Conservation (phyloP, 2,797 vertebrate genomes). For the Muscicapa comitata region DNA sequence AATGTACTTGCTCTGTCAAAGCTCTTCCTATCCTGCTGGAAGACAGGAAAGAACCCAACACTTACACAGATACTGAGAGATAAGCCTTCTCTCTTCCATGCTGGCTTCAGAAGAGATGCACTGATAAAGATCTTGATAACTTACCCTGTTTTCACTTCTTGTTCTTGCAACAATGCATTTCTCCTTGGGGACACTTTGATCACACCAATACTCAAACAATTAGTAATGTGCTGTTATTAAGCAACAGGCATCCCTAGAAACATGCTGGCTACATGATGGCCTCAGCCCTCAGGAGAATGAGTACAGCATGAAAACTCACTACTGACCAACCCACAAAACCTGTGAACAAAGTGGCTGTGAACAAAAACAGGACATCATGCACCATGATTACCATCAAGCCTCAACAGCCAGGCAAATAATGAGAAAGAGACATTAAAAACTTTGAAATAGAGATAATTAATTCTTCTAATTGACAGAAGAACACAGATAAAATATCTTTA, state of each 20-base stretch:
- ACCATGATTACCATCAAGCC: neutral
- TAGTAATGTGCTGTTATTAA: neutral
- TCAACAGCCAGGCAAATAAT: neutral
- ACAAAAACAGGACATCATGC: neutral
- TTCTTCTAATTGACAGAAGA: neutral
- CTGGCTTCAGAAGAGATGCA: neutral
- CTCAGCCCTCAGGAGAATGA: neutral
- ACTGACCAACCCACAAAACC: neutral
- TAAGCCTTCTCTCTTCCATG: neutral
- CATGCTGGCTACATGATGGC: neutral
- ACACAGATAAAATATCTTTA: neutral
- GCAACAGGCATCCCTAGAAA: neutral
- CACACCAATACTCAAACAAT: neutral
- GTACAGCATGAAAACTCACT: neutral
- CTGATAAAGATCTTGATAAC: neutral
- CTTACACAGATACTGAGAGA: neutral
- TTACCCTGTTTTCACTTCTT: neutral
- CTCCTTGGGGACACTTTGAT: neutral
- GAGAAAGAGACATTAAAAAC: neutral
- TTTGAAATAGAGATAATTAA: neutral
- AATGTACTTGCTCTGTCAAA: neutral
- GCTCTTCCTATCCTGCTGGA: neutral
- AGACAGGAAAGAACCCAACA: neutral
- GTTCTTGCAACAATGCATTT: neutral
- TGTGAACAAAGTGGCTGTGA: neutral